A percentile compares a stretch with the other conserved stretches of the same genome.
Evolutionary conservation across 2,888 invertebrate genomes (phyloP).

Genomic region (Melikaiella ostensackeni): DNA sequence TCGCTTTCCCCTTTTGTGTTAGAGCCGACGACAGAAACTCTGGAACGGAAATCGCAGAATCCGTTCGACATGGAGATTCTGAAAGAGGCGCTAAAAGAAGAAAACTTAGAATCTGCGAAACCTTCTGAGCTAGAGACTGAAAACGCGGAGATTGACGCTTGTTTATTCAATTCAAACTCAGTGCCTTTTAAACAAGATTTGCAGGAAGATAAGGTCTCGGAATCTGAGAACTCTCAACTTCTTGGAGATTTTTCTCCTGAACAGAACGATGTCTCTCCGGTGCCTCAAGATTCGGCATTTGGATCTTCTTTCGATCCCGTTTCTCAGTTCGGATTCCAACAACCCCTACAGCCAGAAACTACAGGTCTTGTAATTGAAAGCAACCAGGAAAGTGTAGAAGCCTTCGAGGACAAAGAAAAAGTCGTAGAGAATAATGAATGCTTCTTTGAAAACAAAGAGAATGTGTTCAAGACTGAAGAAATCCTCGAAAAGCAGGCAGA

Average conservation of each 20-base stretch:
- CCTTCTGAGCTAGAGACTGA: background rate
- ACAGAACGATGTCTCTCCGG: background rate
- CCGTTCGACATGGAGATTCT: constrained; percentile 22
- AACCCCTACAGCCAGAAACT: background rate
- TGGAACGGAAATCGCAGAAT: constrained; percentile 4
- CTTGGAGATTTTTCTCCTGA: background rate
- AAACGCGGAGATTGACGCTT: background rate
- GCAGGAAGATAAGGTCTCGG: background rate
- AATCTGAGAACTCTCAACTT: constrained; percentile 1
- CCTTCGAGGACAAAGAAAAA: background rate
- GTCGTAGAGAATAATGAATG: background rate
- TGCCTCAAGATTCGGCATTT: background rate
- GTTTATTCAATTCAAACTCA: background rate
- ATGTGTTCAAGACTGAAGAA: background rate
- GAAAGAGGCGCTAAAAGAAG: constrained; percentile 20
- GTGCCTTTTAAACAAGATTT: background rate
- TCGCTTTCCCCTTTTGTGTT: background rate
- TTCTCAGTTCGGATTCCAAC: background rate
- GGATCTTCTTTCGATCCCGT: background rate
- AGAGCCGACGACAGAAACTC: constrained; percentile 4
- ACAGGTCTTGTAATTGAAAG: background rate
- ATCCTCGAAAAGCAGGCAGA: background rate
- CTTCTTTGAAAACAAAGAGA: background rate
- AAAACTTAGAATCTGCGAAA: background rate
- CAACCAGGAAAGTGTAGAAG: constrained; percentile 5